Percentiles rank a stretch among this genome's conserved stretches.
These are phyloP conservation scores for Enhydra lutris DNA, from an alignment of 2,113 vertebrate genomes.

Conservation along the genomic window DNA sequence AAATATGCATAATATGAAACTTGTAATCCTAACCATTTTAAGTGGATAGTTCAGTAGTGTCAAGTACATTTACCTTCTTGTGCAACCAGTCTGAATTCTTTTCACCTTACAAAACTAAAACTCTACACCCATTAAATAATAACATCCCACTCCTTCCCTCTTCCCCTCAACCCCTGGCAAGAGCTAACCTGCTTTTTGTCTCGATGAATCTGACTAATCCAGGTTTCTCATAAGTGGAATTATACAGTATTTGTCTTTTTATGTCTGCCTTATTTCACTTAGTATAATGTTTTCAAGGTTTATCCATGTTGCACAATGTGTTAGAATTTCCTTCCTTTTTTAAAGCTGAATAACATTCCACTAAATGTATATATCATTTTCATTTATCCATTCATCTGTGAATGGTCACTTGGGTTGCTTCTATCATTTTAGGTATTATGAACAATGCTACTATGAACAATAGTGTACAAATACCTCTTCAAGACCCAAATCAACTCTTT, in stretches of 20 bases:
- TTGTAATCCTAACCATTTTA: background rate
- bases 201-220: background rate
- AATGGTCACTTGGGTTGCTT: background rate
- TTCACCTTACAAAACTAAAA: background rate
- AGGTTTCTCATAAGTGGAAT: background rate
- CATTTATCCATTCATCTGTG: background rate
- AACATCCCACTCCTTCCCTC: background rate
- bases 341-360: background rate
- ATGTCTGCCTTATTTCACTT: background rate
- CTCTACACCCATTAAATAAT: background rate
- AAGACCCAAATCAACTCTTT: background rate
- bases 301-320: background rate
- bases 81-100: background rate
- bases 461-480: background rate
- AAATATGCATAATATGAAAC: background rate
- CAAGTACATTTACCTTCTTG: background rate
- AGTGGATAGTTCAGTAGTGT: background rate
- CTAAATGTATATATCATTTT: background rate
- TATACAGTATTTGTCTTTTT: background rate
- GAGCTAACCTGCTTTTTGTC: background rate
- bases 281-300: background rate
- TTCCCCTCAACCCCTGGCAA: background rate
- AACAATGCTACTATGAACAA: background rate
- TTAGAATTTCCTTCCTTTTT: background rate
- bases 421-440: background rate